Evolutionary conservation across 2,888 invertebrate genomes (phyloP), one percentile per base, ranked within the genome.

Genomic region (Caenorhabditis zanzibari): DNA sequence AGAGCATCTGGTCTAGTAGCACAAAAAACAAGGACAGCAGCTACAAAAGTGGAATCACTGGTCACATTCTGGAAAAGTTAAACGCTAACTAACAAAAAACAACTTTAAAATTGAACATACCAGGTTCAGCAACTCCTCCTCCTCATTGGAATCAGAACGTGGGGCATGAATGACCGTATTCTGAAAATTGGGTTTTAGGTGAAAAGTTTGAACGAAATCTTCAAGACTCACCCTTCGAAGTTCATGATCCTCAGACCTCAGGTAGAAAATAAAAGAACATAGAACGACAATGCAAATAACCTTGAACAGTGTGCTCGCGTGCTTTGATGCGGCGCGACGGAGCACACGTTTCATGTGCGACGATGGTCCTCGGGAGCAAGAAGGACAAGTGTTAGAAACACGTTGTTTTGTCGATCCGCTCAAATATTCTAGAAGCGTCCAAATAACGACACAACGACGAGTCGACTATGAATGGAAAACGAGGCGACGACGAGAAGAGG

Each of bases 1-100:
- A 92, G 84, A 35, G 92, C 92, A 19, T 80, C 80, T 0, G 88
- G 77, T 56, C 92, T 81, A 63, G 83, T 89, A 7, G 92, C 90
- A 72, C 90, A 88, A 24, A 92, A 87, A 7, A 92, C 90, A 10
- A 92, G 63, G 6, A 92, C 87, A 9, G 89, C 90, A 9, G 88
- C 85, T n/a, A 89, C 76, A 61, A 86, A 81, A 4, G 58, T 64
- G 9, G 52, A 28, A 19, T 63, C 44, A 24, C 28, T 32, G 6
- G 28, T 44, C 19, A 14, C 16, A 26, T 19, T 19, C 52, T 52
- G 35, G 38, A 74, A 52, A 22, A n/a, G 19, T 52, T 32, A 32
- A 32, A 10, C 6, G 24, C 26, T 5, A 26, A 26, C 14, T 22
- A 14, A 12, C 14, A 7, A 12, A 38, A 10, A 2, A 10, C 7